Evolutionary conservation across 2,797 vertebrate genomes (phyloP), one percentile per base, ranked within the genome.

Genomic region (Gobio occitaniae): DNA sequence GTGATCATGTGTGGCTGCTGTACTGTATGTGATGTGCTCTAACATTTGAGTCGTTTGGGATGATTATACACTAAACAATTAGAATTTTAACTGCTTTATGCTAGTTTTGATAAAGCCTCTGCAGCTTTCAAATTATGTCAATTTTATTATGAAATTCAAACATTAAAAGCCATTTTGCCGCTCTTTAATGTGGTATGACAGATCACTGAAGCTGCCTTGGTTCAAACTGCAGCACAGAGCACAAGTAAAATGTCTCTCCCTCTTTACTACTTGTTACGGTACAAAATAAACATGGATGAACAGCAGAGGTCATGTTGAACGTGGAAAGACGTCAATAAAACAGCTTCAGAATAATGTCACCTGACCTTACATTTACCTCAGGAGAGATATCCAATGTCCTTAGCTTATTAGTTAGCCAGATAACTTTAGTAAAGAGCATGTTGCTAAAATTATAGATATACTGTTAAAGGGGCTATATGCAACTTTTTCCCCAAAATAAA

Each of bases 1-100:
- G 76, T 84, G 68, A 77, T 61, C 84, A 82, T 82, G 87, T 11
- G 13, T 48, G 29, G 76, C 21, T 78, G 65, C 52, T 78, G 6
- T 75, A 66, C 52, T 84, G 15, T 52, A 52, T 74, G 36, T 56
- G 76, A 65, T 6, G n/a, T 29, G n/a, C 76, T 65, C 16, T 25
- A 19, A 47, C 59, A 78, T 63, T 63, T 32, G 41, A 47, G 54
- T 25, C 21, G 0, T 41, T 41, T 16, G 6, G 2, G 5, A 29
- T 47, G 56, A 48, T 47, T 78, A 63, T 47, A 29, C 2, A 1
- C 56, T 7, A 56, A 54, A 38, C 72, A 61, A 17, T 61, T 61
- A 13, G 0, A 1, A 44, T 61, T 44, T 61, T 10, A 3, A 77
- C 13, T 59, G 21, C 75, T 25, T 78, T 61, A 41, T 61, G 38